A percentile compares a stretch with the other conserved stretches of the same genome.
Evolutionary conservation across 2,113 vertebrate species (phyloP).

Genomic region (Dendrocopos noguchii): DNA sequence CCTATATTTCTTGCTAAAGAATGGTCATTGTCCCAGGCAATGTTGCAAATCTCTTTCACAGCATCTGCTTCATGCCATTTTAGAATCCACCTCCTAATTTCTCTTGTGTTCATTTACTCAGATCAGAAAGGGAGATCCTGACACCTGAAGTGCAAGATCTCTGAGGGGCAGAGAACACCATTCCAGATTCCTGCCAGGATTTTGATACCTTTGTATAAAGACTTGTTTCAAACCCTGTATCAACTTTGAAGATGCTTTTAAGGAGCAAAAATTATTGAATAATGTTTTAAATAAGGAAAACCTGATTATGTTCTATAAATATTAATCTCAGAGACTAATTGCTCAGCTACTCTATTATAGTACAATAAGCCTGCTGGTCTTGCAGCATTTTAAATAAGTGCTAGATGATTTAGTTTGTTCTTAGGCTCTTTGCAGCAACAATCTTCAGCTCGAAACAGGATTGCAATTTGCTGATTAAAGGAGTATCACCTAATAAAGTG

Average conservation of each 20-base stretch:
- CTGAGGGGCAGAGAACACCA: not conserved
- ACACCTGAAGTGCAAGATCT: not conserved
- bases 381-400: slow-evolving; percentile 67
- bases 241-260: not conserved
- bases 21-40: not conserved
- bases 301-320: slow-evolving; percentile 50
- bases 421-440: slow-evolving; percentile 49
- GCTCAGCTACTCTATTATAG: slow-evolving; percentile 60
- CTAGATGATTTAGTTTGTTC: slow-evolving; percentile 70
- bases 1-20: not conserved
- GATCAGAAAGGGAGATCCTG: not conserved
- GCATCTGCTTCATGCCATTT: not conserved
- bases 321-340: slow-evolving; percentile 66
- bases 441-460: slow-evolving; percentile 64
- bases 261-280: not conserved
- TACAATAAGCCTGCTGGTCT: slow-evolving; percentile 67
- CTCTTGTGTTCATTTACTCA: not conserved
- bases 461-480: slow-evolving; percentile 56
- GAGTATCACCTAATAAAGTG: slow-evolving; percentile 6
- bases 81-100: not conserved
- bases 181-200: not conserved
- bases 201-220: not conserved
- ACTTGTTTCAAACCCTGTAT: not conserved
- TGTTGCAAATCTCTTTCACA: not conserved
- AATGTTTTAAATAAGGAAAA: slow-evolving; percentile 56